These are phyloP conservation scores for Sesamia inferens DNA, from an alignment of 2,888 invertebrate species.

Conservation along the genomic window DNA sequence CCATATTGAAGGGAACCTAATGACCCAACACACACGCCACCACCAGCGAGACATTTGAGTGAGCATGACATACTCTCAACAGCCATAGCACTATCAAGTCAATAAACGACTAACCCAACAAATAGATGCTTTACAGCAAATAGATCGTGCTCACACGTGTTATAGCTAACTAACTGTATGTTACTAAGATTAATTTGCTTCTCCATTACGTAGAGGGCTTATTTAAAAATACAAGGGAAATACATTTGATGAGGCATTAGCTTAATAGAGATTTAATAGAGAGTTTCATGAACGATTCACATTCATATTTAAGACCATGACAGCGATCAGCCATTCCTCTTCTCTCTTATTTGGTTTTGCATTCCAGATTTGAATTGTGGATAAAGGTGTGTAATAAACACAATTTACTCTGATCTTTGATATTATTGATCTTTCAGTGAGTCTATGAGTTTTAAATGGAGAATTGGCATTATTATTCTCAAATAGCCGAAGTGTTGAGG, in stretches of 20 bases:
- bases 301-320: background rate
- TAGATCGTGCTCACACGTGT: too few species aligned
- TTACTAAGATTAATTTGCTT: background rate
- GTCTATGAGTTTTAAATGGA: conserved; percentile 20
- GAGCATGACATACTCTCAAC: too few species aligned
- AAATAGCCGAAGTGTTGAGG: conserved; percentile 5
- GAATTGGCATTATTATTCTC: conserved; percentile 1
- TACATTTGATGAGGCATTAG: background rate
- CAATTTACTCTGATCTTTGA: conserved; percentile 25
- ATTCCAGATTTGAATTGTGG: conserved; percentile 14
- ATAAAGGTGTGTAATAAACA: conserved; percentile 8
- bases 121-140: too few species aligned
- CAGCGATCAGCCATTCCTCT: background rate
- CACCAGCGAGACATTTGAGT: too few species aligned
- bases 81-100: too few species aligned
- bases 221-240: background rate
- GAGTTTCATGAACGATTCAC: background rate
- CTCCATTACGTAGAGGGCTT: background rate
- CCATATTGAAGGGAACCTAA: too few species aligned
- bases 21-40: too few species aligned
- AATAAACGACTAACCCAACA: too few species aligned
- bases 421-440: conserved; percentile 25
- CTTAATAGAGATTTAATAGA: background rate
- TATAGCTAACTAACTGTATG: too few species aligned
- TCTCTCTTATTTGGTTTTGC: conserved; percentile 12